phyloP scores from a whole-genome alignment of 2,888 invertebrate genomes.

The Ennomos quercinarius region DNA sequence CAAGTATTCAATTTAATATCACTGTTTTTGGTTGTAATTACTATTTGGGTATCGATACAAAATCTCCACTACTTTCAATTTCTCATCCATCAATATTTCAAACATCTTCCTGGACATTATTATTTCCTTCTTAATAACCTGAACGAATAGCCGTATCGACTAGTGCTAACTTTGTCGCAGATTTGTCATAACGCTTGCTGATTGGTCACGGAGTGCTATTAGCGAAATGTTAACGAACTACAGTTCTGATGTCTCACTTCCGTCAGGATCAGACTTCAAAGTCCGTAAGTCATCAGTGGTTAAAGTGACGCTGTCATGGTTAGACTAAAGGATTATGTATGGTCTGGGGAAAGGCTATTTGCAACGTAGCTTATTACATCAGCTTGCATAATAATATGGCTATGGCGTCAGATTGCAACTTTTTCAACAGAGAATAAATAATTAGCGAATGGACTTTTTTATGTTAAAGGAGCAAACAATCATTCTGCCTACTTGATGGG shows the following conservation, averaged over 20 bases:
- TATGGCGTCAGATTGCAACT: too few species aligned
- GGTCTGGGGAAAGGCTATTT: slow-evolving; percentile 8
- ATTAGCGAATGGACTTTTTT: too few species aligned
- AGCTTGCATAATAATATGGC: not conserved
- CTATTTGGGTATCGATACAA: too few species aligned
- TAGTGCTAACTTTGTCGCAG: slow-evolving; percentile 22
- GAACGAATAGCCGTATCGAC: slow-evolving; percentile 23
- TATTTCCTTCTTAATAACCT: slow-evolving; percentile 21
- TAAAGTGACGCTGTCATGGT: slow-evolving; percentile 8
- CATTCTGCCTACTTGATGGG: too few species aligned
- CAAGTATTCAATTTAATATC: too few species aligned
- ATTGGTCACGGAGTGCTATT: slow-evolving; percentile 52
- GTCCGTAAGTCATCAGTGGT: slow-evolving; percentile 26
- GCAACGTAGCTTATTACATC: not conserved
- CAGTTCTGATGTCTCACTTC: slow-evolving; percentile 43
- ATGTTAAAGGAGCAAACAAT: too few species aligned
- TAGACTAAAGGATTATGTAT: slow-evolving; percentile 14
- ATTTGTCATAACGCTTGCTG: slow-evolving; percentile 30
- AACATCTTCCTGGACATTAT: slow-evolving; percentile 3
- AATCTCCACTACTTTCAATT: too few species aligned
- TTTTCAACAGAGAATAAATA: too few species aligned
- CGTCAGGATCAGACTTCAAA: slow-evolving; percentile 51
- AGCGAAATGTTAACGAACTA: slow-evolving; percentile 48
- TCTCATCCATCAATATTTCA: too few species aligned
- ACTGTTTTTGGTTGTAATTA: too few species aligned